Conservation (phyloP, 2,797 vertebrate species). For the Oceanodroma leucorhoa region DNA sequence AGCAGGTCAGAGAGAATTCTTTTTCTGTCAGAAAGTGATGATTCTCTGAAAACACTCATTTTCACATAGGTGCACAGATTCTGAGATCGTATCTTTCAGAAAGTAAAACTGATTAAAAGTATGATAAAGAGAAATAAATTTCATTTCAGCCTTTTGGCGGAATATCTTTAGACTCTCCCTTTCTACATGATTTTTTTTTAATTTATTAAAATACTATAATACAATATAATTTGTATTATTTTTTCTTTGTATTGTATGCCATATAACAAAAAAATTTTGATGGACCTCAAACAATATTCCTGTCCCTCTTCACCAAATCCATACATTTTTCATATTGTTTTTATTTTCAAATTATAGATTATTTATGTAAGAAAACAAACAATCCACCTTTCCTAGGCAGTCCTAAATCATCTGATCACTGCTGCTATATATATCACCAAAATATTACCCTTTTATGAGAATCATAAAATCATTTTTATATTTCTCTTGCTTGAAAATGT, state of each 20-base stretch:
- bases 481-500: neutral
- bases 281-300: neutral
- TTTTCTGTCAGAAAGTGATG: neutral
- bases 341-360: neutral
- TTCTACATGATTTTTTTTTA: neutral
- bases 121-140: neutral
- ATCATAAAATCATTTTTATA: neutral
- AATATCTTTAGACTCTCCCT: neutral
- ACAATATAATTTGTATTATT: rapidly evolving
- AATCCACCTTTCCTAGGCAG: neutral
- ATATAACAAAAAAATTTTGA: neutral
- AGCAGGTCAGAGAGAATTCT: neutral
- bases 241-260: neutral
- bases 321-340: neutral
- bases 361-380: neutral
- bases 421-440: neutral
- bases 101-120: neutral
- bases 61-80: neutral
- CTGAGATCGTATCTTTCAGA: neutral
- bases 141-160: neutral
- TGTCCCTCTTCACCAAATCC: neutral
- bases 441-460: neutral
- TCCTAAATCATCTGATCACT: neutral
- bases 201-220: neutral
- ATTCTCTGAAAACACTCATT: neutral